Percentiles rank a stretch among this genome's conserved stretches.
Conservation (phyloP, 2,113 vertebrate species). For the Lanius collurio region DNA sequence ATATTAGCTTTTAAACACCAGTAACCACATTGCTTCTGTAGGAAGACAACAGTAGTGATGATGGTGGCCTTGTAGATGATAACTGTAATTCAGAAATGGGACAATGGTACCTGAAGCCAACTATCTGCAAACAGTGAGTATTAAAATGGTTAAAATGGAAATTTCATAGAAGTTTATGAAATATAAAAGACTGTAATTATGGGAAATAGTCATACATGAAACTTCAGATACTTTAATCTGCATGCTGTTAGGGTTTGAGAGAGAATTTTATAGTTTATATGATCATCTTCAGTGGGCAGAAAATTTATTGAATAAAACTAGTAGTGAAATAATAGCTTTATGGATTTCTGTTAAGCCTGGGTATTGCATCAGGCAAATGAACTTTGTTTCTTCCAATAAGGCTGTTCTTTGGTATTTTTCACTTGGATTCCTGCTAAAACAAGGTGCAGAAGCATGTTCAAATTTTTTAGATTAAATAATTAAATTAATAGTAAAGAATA, state of each 20-base stretch:
- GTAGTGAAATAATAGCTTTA: background rate
- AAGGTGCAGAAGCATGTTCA: background rate
- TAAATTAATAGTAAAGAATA: background rate
- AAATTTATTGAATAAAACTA: background rate
- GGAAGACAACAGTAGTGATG: slow-evolving; percentile 96
- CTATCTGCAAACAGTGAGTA: slow-evolving; percentile 92
- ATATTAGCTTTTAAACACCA: background rate
- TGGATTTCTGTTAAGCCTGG: background rate
- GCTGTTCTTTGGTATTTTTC: background rate
- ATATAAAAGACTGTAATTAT: background rate
- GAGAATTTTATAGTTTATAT: background rate
- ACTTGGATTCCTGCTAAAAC: background rate
- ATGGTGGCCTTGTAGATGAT: slow-evolving; percentile 86
- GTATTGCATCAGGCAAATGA: background rate
- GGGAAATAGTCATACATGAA: background rate
- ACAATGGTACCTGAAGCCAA: slow-evolving; percentile 79
- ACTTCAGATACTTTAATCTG: background rate
- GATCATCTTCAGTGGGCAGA: background rate
- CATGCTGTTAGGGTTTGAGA: background rate
- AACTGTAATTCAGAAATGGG: slow-evolving; percentile 77
- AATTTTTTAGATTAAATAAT: background rate
- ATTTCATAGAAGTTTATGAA: background rate
- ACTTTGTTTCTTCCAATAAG: background rate
- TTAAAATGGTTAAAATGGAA: background rate
- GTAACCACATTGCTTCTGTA: slow-evolving; percentile 52